Conservation (phyloP, 1,140 invertebrate genomes). For the Semibalanus balanoides region DNA sequence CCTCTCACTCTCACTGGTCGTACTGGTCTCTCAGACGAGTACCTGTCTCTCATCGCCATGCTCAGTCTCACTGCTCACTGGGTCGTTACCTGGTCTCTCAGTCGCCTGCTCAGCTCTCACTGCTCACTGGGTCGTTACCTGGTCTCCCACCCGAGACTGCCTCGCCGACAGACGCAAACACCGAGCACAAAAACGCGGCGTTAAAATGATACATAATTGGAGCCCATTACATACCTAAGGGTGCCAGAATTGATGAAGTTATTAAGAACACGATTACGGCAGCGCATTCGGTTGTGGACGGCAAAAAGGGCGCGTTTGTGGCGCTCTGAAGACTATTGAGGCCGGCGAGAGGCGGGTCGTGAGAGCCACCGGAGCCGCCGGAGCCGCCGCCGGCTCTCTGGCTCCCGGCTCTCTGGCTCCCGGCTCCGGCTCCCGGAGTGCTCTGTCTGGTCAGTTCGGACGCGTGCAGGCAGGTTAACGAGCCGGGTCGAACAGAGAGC, state of each 20-base stretch:
- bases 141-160: too few relatives aligned
- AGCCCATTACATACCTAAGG: not conserved
- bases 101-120: too few relatives aligned
- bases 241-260: not conserved
- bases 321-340: not conserved
- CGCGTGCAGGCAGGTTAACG: not conserved
- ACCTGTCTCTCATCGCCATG: too few relatives aligned
- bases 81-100: too few relatives aligned
- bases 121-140: too few relatives aligned
- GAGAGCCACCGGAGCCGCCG: too few relatives aligned
- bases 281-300: not conserved
- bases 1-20: too few relatives aligned
- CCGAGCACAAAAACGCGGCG: not conserved
- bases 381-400: not conserved
- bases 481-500: too few relatives aligned
- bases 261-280: conserved; percentile 2
- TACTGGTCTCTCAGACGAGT: too few relatives aligned
- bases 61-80: too few relatives aligned
- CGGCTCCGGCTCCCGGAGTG: too few relatives aligned
- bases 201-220: conserved; percentile 3
- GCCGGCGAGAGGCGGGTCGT: not conserved
- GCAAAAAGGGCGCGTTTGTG: not conserved
- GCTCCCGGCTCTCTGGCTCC: not conserved
- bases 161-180: not conserved
- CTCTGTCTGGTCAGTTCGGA: too few relatives aligned